Conservation (phyloP, 2,113 vertebrate genomes). For the Leptocoma aspasia region DNA sequence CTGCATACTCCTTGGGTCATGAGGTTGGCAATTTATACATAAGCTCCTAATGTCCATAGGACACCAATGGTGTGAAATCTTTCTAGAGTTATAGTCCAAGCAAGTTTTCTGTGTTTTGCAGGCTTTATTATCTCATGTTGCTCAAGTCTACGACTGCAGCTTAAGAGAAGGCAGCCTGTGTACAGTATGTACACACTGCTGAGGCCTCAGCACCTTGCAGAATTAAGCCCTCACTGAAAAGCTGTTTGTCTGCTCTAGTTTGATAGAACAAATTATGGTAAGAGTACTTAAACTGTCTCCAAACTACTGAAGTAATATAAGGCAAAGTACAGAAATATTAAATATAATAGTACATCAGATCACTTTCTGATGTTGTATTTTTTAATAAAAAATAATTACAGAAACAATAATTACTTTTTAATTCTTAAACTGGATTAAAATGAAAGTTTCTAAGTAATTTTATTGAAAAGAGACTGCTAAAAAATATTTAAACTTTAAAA, state of each 20-base stretch:
- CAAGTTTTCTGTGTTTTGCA: background rate
- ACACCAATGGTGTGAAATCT: background rate
- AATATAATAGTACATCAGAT: background rate
- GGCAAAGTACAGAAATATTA: background rate
- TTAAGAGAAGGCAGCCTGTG: background rate
- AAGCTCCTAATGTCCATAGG: background rate
- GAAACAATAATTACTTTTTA: background rate
- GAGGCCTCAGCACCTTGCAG: background rate
- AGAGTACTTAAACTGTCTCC: background rate
- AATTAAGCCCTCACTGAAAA: background rate
- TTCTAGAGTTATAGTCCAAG: background rate
- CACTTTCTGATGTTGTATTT: background rate
- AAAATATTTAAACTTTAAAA: background rate
- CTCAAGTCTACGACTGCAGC: background rate
- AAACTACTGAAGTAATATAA: background rate
- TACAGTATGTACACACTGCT: background rate
- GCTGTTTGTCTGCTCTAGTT: background rate
- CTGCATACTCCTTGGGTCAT: background rate
- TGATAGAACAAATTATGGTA: background rate
- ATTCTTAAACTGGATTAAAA: background rate
- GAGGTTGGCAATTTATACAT: background rate
- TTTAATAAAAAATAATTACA: background rate
- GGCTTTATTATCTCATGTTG: background rate
- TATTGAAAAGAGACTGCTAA: background rate
- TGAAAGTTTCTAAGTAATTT: background rate